Base-by-base conservation (phyloP, 2,797 vertebrate genomes). In the Coendou prehensilis region DNA sequence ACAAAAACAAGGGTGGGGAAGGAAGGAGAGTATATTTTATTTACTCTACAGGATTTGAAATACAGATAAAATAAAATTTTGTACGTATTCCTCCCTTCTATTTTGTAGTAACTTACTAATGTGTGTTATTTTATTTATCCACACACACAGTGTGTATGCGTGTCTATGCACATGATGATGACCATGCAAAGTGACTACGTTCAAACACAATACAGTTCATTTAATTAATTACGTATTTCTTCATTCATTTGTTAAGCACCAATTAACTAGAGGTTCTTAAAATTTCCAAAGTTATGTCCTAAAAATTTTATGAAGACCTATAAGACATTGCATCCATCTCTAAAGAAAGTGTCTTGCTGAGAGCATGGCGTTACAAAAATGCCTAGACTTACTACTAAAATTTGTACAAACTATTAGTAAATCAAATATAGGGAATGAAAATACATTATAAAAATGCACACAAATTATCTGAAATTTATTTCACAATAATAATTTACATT, bases 331-430 rank as follows among this genome's bases (percentile, higher is more conserved):
- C 37, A 2, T 56, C 11, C 11, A 47, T 56, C 20, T 56, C 20
- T 63, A 47, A 87, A 56, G 20, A 83, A 59, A 54, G 9, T 2
- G 0, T 59, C 5, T 26, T 45, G 7, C 23, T 85, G 9, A 4
- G 1, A 71, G 3, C 13, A 76, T n/a, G 33, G 7, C 11, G 63
- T 80, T 85, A 28, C 28, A 82, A 22, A 80, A 79, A 64, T 20
- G 1, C 18, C 33, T 80, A 18, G 2, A 20, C 6, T 52, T 23
- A 18, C 28, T 6, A n/a, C 0, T 57, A 20, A 75, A 33, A 45
- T 47, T 17, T 6, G 28, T 6, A 57, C 3, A 80, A 22, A 14
- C 0, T 61, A 0, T 63, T 33, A 41, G 13, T 8, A 6, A 4
- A 33, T 14, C 37, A 63, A 73, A 76, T 50, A 64, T 41, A 52